Evolutionary conservation across 2,113 vertebrate species (phyloP).

Genomic region (Poecilia latipinna): DNA sequence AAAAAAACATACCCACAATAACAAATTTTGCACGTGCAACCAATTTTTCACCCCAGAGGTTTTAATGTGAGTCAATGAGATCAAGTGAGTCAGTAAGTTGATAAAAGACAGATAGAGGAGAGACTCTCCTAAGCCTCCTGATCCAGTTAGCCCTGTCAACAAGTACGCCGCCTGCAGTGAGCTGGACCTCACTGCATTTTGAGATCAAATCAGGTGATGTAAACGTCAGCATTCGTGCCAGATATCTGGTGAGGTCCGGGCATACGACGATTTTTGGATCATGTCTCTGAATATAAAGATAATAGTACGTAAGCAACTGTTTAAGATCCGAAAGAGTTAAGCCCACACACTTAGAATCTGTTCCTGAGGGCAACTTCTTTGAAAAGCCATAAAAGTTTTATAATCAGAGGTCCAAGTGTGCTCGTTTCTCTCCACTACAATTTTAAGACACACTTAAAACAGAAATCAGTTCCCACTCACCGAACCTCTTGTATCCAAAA

Average conservation of each 20-base stretch:
- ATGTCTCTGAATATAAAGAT: constrained; percentile 9
- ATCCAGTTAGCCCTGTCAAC: constrained; percentile 30
- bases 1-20: constrained; percentile 21
- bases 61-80: constrained; percentile 42
- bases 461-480: constrained; percentile 81
- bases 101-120: constrained; percentile 13
- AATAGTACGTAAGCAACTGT: constrained; percentile 9
- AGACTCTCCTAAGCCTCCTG: constrained; percentile 25
- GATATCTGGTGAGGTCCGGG: constrained; percentile 12
- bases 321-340: constrained; percentile 8
- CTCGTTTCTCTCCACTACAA: constrained; percentile 6
- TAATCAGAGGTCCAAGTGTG: constrained; percentile 3
- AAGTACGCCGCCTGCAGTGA: constrained; percentile 25
- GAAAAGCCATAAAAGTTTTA: constrained; percentile 37
- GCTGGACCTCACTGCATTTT: constrained; percentile 56
- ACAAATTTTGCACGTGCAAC: constrained; percentile 13
- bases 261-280: constrained; percentile 4
- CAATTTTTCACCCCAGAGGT: constrained; percentile 7
- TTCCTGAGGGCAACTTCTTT: constrained; percentile 24
- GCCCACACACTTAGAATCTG: constrained; percentile 50
- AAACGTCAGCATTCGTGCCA: background rate
- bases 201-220: constrained; percentile 17
- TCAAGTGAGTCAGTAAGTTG: constrained; percentile 35
- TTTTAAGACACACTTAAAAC: constrained; percentile 1
- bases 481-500: constrained; percentile 98